Base-by-base conservation (phyloP, 2,113 vertebrate species). In the Enhydra lutris region DNA sequence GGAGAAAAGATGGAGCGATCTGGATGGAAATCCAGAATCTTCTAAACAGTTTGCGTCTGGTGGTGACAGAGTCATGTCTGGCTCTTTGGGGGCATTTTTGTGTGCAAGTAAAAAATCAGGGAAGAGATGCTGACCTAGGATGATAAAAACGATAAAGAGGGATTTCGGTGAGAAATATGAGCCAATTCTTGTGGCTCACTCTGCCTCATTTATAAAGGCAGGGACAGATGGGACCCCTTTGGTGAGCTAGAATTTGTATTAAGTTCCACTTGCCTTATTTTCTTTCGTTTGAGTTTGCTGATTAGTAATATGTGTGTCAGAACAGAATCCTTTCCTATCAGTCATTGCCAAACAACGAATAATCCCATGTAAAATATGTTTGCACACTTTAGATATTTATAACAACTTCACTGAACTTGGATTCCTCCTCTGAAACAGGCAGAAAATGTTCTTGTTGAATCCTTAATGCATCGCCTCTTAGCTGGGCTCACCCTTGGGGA, bases 301-400 rank as follows among this genome's bases (percentile, higher is more conserved):
- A 98, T 98, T 97, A 97, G 95, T 98, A 89, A 97, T 96, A 91
- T 69, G 50, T 79, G 34, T 97, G 94, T 94, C 94, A 97, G 97
- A 94, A 94, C 84, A 95, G 94, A 97, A 84, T 74, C 45, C 45
- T 92, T 84, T 92, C 52, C 96, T 82, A 95, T 98, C 94, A 82
- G 82, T 97, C 94, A 92, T 81, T 94, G 73, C 92, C 94, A 97
- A 96, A 97, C 76, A 90, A 83, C 71, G 87, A 95, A 76, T 92
- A 94, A 90, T 92, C 82, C 76, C 84, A 24, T 92, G 76, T 92
- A 88, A 96, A 95, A 89, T 61, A 74, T 29, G 29, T 96, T 81
- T 94, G 31, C 76, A 73, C 47, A 76, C 83, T 95, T 79, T 26
- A 94, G 96, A 97, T 74, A 87, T 61, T 87, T 87, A 15, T 15